Percentiles rank a stretch among this genome's conserved stretches.
Evolutionary conservation across 2,113 vertebrate genomes (phyloP).

Genomic region (Raja brachyura): DNA sequence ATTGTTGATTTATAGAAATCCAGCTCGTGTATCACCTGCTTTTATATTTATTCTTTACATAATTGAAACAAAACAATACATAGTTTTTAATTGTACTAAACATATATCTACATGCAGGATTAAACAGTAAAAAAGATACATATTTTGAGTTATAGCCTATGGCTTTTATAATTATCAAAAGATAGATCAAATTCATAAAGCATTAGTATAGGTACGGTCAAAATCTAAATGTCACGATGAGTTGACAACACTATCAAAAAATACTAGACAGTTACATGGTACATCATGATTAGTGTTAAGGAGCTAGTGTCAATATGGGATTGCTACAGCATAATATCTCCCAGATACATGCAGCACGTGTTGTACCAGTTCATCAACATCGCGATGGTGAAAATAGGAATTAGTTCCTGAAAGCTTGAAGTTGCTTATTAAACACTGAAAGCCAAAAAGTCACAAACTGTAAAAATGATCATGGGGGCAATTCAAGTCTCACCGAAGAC

Average conservation of each 20-base stretch:
- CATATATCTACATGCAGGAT: slow-evolving; percentile 59
- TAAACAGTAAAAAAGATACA: slow-evolving; percentile 50
- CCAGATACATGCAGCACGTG: slow-evolving; percentile 1
- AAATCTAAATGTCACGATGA: slow-evolving; percentile 28
- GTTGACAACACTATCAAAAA: slow-evolving; percentile 15
- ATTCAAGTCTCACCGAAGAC: slow-evolving; percentile 12
- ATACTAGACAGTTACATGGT: slow-evolving; percentile 22
- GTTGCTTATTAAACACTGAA: not conserved
- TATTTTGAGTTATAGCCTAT: slow-evolving; percentile 49
- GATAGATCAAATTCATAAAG: slow-evolving; percentile 40
- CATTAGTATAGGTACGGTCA: slow-evolving; percentile 34
- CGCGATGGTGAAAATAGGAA: not conserved
- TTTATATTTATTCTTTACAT: slow-evolving; percentile 34
- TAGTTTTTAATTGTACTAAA: slow-evolving; percentile 22
- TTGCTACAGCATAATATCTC: not conserved
- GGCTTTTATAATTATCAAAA: slow-evolving; percentile 59
- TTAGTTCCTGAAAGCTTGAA: not conserved
- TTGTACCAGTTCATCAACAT: slow-evolving; percentile 27
- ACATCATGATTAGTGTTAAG: slow-evolving; percentile 38
- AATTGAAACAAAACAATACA: slow-evolving; percentile 35
- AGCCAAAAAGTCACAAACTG: slow-evolving; percentile 3
- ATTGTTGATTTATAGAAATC: not conserved
- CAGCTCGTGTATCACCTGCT: slow-evolving; percentile 8
- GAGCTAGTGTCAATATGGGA: slow-evolving; percentile 33
- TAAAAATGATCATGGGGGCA: not conserved